Base-by-base conservation (phyloP, 1,140 invertebrate species). In the Pseudomyrmex pallidus region DNA sequence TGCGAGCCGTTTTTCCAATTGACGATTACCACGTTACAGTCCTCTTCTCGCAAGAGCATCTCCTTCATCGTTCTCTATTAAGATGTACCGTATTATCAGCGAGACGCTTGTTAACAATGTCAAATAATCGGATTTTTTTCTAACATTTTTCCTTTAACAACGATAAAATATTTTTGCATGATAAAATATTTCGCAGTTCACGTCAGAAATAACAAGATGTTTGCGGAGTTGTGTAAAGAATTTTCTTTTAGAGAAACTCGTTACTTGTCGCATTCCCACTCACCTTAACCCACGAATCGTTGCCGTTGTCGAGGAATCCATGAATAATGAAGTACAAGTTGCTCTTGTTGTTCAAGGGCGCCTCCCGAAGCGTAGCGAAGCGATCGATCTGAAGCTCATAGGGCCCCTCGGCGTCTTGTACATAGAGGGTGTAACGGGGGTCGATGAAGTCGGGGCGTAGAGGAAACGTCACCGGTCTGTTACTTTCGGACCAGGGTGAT, bases 1-100 rank as follows among this genome's bases (percentile, higher is more conserved):
- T 96, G 96, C 0, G 98, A 97, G 0, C 97, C 98, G 52, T 95
- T 95, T 54, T 96, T 95, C 98, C 98, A 99, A 90, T 98, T 98
- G 0, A 98, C 96, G 0, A 97, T 94, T 12, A 98, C 95, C 0
- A 98, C 97, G 57, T 97, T 97, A 62, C 95, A 95, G 62, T 96
- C 95, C 70, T 96, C 95, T 68, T 96, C 96, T 62, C 96, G 95
- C 0, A 94, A 93, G 82, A 98, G 93, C 20, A 98, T 89, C 86
- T 96, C 96, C 4, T 96, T 91, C 77, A 96, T 95, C 35, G 96
- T 95, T 80, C 94, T 93, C 96, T 96, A 89, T 22, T 84, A 78
- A 82, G 0, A 61, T 2, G 7, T 0, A 50, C 10, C 0, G 50
- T 76, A 15, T n/a, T 2, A 5, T 54, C 12, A 70, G 3, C 9